phyloP scores from a whole-genome alignment of 2,888 invertebrate species.

The Dasysyrphus albostriatus region DNA sequence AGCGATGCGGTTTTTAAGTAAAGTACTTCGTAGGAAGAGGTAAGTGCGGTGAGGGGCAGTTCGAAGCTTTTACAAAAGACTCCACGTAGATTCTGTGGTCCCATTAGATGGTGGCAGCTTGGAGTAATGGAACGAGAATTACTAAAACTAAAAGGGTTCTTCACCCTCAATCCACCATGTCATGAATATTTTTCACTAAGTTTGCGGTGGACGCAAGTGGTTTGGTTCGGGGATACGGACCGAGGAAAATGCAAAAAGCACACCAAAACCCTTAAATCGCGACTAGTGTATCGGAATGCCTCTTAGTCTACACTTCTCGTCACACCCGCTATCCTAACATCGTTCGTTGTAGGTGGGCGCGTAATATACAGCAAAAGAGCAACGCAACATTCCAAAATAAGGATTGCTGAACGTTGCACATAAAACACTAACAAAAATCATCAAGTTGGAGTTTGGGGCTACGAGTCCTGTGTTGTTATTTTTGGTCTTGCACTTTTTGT shows the following conservation, averaged over 20 bases:
- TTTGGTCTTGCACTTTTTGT: conserved; percentile 52
- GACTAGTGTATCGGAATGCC: conserved; percentile 56
- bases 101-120: conserved; percentile 48
- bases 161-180: conserved; percentile 34
- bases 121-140: conserved; percentile 35
- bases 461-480: conserved; percentile 23
- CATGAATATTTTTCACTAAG: conserved; percentile 55
- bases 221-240: not conserved
- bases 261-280: conserved; percentile 54
- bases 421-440: conserved; percentile 17
- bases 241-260: conserved; percentile 41
- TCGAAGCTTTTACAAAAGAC: conserved; percentile 54
- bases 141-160: conserved; percentile 66
- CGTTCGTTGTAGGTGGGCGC: conserved; percentile 11
- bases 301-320: not conserved
- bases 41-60: not conserved
- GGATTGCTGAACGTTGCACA: conserved; percentile 4
- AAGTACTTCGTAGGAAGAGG: conserved; percentile 24
- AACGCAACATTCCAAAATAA: conserved; percentile 10
- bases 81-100: conserved; percentile 51
- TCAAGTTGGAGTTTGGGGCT: not conserved
- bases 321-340: not conserved
- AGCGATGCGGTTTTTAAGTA: conserved; percentile 59
- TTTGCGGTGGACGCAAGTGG: conserved; percentile 29
- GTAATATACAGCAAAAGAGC: conserved; percentile 49